A percentile compares a stretch with the other conserved stretches of the same genome.
Evolutionary conservation across 2,797 vertebrate genomes (phyloP).

Genomic region (Rousettus madagascariensis): DNA sequence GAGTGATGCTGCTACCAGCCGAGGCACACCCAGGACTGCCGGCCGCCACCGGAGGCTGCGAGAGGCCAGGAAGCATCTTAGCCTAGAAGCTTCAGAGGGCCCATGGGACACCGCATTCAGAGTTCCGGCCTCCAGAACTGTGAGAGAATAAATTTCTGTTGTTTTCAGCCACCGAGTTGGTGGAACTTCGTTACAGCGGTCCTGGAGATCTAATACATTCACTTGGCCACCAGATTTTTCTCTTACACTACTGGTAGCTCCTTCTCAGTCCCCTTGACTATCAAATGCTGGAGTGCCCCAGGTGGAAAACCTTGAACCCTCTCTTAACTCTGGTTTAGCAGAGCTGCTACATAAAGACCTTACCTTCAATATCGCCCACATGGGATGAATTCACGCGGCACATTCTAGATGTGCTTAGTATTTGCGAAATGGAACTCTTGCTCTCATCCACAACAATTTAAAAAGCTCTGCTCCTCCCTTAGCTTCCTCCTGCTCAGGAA

Average conservation of each 20-base stretch:
- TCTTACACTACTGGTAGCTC: not conserved
- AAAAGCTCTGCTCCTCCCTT: not conserved
- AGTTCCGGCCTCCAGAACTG: not conserved
- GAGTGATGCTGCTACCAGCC: not conserved
- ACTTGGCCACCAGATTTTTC: not conserved
- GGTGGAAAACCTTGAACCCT: not conserved
- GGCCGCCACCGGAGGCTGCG: not conserved
- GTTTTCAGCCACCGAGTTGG: not conserved
- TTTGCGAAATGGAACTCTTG: not conserved
- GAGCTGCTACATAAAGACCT: not conserved
- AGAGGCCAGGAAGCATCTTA: not conserved
- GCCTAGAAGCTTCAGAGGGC: not conserved
- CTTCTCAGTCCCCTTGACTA: not conserved
- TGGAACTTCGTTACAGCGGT: not conserved
- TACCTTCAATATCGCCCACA: not conserved
- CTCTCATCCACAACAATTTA: not conserved
- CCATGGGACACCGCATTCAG: rapidly evolving
- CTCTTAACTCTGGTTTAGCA: not conserved
- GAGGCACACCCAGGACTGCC: not conserved
- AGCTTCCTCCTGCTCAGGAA: not conserved
- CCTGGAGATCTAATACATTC: not conserved
- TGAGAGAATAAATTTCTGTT: not conserved
- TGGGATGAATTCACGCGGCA: not conserved
- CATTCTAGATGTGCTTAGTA: not conserved
- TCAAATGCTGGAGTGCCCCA: not conserved